Evolutionary conservation across 2,797 vertebrate genomes (phyloP).

Genomic region (Hirundo rustica): DNA sequence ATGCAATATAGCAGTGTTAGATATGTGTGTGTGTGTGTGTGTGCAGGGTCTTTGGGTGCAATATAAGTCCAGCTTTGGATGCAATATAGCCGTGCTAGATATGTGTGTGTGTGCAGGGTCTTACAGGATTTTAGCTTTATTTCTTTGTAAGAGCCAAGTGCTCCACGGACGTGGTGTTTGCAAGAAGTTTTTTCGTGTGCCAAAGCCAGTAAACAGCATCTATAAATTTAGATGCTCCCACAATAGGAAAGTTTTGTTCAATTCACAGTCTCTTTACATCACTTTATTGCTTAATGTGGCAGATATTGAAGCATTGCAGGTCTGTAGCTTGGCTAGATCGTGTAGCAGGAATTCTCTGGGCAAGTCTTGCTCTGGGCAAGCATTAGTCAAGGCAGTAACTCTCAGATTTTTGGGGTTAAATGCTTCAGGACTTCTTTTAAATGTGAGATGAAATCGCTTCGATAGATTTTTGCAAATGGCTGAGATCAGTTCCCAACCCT

Average conservation of each 20-base stretch:
- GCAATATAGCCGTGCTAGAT: accelerated
- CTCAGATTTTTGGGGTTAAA: neutral
- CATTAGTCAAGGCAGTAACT: neutral
- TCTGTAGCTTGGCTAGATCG: neutral
- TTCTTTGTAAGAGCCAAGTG: neutral
- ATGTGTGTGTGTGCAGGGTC: neutral
- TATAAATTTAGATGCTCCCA: neutral
- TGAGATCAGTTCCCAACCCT: neutral
- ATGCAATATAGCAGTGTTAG: accelerated
- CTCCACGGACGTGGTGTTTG: neutral
- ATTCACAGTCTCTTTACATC: neutral
- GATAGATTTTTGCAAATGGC: neutral
- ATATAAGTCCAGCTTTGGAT: too few species aligned
- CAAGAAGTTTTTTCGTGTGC: neutral
- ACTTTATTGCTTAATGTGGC: neutral
- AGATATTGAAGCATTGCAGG: neutral
- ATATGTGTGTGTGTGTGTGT: neutral
- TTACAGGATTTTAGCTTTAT: neutral
- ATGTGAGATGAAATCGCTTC: neutral
- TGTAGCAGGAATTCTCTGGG: neutral
- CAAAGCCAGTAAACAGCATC: neutral
- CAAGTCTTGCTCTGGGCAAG: neutral
- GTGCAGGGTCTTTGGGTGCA: neutral
- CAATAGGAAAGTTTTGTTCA: neutral
- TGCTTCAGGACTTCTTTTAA: neutral